Evolutionary conservation across 1,140 invertebrate genomes (phyloP).

Genomic region (Leptinotarsa undecemlineata): DNA sequence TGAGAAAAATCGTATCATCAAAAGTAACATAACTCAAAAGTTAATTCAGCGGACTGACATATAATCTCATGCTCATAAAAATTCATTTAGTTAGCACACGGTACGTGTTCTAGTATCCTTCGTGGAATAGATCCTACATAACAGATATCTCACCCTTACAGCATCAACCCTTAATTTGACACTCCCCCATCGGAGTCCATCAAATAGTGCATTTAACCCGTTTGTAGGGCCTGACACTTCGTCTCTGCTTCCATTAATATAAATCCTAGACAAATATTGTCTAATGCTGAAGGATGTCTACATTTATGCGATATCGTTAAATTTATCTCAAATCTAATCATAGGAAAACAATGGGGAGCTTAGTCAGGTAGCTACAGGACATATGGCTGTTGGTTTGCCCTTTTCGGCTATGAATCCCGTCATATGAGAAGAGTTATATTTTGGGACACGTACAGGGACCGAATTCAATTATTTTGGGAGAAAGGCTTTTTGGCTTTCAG

Average conservation of each 20-base stretch:
- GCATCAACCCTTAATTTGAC: constrained; percentile 24
- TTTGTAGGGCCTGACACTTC: constrained; percentile 17
- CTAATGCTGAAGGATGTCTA: constrained; percentile 13
- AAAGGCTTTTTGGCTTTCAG: no score
- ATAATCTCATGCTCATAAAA: no score
- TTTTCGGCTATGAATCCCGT: no score
- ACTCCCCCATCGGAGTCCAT: constrained; percentile 10
- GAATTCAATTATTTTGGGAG: no score
- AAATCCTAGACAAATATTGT: constrained; percentile 20
- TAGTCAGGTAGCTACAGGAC: not conserved
- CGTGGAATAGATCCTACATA: constrained; percentile 19
- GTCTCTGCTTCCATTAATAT: constrained; percentile 22
- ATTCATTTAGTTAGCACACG: no score
- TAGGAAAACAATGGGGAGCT: constrained; percentile 7
- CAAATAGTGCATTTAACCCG: constrained; percentile 20
- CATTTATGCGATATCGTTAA: not conserved
- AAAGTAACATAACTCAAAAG: no score
- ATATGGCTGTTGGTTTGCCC: no score
- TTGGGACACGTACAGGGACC: no score
- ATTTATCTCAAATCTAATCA: not conserved
- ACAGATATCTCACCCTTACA: constrained; percentile 1
- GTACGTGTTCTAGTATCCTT: not conserved
- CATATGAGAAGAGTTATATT: no score
- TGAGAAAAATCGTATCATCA: no score
- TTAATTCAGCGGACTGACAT: no score